These are phyloP conservation scores for Drosophila prostipennis DNA, from an alignment of 2,888 invertebrate species.

Conservation along the genomic window DNA sequence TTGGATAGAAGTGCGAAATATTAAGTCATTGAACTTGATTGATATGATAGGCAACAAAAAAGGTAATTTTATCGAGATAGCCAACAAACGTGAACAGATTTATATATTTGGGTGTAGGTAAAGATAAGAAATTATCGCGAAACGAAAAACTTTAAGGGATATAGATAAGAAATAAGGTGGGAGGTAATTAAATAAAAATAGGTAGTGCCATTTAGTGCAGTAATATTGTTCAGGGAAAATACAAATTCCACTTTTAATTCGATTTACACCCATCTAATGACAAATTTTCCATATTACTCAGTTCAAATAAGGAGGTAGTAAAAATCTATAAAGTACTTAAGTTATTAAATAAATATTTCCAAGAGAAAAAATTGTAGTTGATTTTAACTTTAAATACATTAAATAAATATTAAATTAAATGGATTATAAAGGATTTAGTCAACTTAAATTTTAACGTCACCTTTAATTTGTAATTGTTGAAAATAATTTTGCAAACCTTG, in stretches of 20 bases:
- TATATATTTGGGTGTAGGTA: constrained; percentile 2
- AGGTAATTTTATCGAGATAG: constrained; percentile 25
- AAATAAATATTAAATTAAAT: too few species aligned
- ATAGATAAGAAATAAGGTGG: constrained; percentile 1
- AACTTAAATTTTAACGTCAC: background rate
- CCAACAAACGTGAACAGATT: constrained; percentile 2
- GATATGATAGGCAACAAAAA: background rate
- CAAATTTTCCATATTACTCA: background rate
- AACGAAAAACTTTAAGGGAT: background rate
- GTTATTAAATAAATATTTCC: too few species aligned
- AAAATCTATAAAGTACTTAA: too few species aligned
- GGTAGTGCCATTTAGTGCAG: background rate
- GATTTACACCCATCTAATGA: background rate
- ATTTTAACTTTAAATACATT: too few species aligned
- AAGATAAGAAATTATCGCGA: constrained; percentile 4
- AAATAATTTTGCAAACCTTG: constrained; percentile 8
- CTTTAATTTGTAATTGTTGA: constrained; percentile 20
- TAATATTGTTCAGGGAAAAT: too few species aligned
- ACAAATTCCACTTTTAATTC: background rate
- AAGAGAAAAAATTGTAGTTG: too few species aligned
- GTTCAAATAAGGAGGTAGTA: too few species aligned
- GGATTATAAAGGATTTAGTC: too few species aligned
- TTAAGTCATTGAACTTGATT: constrained; percentile 38
- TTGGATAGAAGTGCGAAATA: constrained; percentile 13
- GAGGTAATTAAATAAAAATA: background rate